These are phyloP conservation scores for Sclerurus mexicanus DNA, from an alignment of 2,113 vertebrate species.

Conservation along the genomic window DNA sequence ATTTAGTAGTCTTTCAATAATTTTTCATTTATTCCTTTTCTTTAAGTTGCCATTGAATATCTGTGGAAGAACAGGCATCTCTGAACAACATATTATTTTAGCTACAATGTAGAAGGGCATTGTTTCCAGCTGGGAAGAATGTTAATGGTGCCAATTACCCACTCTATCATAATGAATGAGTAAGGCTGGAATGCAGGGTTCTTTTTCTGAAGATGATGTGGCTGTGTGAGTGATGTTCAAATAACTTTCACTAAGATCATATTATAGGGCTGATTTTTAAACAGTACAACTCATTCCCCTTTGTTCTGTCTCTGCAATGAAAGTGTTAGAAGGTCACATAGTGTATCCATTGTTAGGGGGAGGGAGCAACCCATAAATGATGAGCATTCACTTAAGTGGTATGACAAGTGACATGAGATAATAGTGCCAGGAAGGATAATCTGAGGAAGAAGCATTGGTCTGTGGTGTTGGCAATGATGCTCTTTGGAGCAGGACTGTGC, in stretches of 20 bases:
- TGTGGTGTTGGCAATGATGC: background rate
- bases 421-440: background rate
- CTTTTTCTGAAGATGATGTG: background rate
- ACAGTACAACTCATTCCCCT: background rate
- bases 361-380: background rate
- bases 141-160: conserved; percentile 18
- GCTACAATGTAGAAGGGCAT: background rate
- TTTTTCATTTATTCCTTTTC: no score
- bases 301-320: background rate
- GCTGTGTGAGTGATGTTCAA: background rate
- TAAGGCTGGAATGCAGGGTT: background rate
- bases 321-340: background rate
- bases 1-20: background rate
- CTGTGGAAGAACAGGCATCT: background rate
- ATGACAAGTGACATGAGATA: background rate
- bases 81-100: background rate
- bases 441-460: background rate
- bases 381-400: background rate
- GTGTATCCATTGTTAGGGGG: rapidly evolving
- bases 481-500: background rate
- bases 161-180: background rate
- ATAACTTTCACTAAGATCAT: background rate
- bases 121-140: conserved; percentile 3
- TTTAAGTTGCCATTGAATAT: background rate
- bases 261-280: background rate